These are phyloP conservation scores for Campylorhamphus procurvoides DNA, from an alignment of 2,113 vertebrate genomes.

Conservation along the genomic window DNA sequence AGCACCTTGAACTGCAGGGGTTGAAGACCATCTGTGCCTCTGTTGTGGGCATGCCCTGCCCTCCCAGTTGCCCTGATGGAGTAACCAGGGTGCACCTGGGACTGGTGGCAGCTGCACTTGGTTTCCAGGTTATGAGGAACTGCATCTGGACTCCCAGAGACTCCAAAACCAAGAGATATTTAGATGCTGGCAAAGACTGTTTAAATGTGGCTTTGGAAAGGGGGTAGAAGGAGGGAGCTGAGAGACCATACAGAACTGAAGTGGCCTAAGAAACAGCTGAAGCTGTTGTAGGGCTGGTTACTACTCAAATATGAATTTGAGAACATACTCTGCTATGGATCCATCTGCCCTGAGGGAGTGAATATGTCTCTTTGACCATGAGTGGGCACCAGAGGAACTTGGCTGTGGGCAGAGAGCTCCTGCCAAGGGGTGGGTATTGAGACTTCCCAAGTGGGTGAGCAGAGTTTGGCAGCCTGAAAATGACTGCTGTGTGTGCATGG, in stretches of 20 bases:
- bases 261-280: background rate
- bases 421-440: background rate
- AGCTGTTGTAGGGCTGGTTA: background rate
- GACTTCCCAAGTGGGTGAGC: background rate
- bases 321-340: background rate
- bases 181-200: background rate
- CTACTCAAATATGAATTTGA: accelerated
- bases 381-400: background rate
- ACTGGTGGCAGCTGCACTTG: accelerated
- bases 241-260: accelerated
- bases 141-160: accelerated
- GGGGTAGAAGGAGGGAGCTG: no score
- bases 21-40: accelerated
- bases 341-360: accelerated
- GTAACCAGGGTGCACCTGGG: accelerated
- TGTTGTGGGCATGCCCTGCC: background rate
- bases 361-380: background rate
- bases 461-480: background rate
- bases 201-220: background rate
- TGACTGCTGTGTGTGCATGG: accelerated
- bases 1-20: accelerated
- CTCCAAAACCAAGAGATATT: no score
- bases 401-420: background rate
- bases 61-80: accelerated
- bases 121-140: background rate